Evolutionary conservation across 2,113 vertebrate genomes (phyloP).

Genomic region (Fukomys damarensis): DNA sequence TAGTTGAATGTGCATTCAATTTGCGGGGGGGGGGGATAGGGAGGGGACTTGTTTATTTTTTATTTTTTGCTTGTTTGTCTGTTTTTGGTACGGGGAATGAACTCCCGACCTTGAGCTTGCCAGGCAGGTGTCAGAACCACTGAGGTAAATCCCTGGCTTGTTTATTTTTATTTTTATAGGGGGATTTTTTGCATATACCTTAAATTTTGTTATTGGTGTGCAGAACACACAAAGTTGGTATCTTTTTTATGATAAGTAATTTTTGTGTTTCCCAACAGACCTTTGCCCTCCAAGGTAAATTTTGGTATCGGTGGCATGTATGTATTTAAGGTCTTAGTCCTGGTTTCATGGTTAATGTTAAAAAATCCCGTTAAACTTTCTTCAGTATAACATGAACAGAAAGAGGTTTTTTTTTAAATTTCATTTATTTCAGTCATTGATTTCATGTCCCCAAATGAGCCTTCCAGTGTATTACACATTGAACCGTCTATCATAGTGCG

Average conservation of each 20-base stretch:
- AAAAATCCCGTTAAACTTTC: neutral
- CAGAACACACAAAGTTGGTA: neutral
- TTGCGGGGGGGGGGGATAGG: neutral
- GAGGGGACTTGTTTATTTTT: neutral
- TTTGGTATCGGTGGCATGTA: neutral
- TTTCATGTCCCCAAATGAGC: neutral
- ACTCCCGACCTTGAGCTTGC: too few species aligned
- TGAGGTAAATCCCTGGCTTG: neutral
- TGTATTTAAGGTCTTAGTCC: neutral
- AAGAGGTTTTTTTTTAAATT: neutral
- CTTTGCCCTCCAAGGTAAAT: neutral
- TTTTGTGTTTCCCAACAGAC: neutral
- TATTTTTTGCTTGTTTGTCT: too few species aligned
- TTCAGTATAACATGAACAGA: neutral
- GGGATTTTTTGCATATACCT: neutral
- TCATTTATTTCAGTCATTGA: neutral
- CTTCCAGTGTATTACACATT: neutral
- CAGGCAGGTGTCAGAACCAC: too few species aligned
- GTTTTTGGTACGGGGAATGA: too few species aligned
- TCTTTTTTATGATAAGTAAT: neutral
- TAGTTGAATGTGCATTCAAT: neutral
- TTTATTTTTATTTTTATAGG: neutral
- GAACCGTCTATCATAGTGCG: neutral
- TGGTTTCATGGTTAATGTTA: constrained; percentile 7
- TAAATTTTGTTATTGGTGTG: neutral